These are phyloP conservation scores for Cenopis cana DNA, from an alignment of 2,888 invertebrate species.

Conservation along the genomic window DNA sequence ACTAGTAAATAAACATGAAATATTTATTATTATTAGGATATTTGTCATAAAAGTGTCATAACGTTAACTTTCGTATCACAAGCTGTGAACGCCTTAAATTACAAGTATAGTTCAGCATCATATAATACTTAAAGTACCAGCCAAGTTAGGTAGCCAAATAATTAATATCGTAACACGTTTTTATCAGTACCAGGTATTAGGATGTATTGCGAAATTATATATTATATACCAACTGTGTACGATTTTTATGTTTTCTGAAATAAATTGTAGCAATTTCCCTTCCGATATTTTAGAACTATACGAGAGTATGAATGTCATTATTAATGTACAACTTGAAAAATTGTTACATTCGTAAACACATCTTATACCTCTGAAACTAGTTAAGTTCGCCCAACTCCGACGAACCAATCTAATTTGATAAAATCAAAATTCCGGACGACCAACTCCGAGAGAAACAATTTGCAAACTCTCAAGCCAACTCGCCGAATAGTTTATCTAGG, in stretches of 20 bases:
- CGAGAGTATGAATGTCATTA: neutral
- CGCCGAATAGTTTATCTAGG: slow-evolving; percentile 78
- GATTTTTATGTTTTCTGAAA: too few species aligned
- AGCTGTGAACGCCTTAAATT: neutral
- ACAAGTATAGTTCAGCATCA: too few species aligned
- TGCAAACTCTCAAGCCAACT: slow-evolving; percentile 67
- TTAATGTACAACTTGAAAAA: neutral
- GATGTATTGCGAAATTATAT: too few species aligned
- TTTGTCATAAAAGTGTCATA: neutral
- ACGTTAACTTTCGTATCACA: neutral
- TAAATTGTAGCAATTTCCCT: too few species aligned
- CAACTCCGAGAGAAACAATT: slow-evolving; percentile 72
- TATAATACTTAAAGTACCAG: too few species aligned
- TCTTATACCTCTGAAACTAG: slow-evolving; percentile 32
- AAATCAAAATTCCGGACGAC: slow-evolving; percentile 67
- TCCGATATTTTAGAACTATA: too few species aligned
- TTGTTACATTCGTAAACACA: neutral
- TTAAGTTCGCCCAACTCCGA: slow-evolving; percentile 37
- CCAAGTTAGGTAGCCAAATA: too few species aligned
- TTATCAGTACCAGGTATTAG: too few species aligned
- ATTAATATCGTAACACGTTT: too few species aligned
- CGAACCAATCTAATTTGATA: slow-evolving; percentile 63
- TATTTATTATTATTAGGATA: slow-evolving; percentile 8
- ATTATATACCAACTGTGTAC: too few species aligned
- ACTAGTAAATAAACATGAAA: slow-evolving; percentile 32